Evolutionary conservation across 1,140 invertebrate species (phyloP).

Genomic region (Drosophila sechellia): DNA sequence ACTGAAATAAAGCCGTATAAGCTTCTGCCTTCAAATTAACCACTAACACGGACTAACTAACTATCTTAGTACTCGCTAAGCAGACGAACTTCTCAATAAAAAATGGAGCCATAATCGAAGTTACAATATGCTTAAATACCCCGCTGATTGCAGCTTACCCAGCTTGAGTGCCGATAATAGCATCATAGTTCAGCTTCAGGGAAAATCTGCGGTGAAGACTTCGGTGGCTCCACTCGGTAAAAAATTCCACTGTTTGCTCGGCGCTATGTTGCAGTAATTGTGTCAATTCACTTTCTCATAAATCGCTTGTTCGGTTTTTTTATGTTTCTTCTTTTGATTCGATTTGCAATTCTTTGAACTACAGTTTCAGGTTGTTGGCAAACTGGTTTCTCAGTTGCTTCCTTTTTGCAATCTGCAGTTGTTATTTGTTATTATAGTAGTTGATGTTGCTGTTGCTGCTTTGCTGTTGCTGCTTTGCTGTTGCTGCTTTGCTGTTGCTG

Average conservation of each 20-base stretch:
- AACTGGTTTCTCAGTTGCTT: conserved; percentile 79
- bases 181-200: conserved; percentile 73
- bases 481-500: conserved; percentile 43
- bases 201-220: conserved; percentile 29
- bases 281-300: conserved; percentile 81
- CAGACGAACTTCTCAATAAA: background rate
- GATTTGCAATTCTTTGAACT: conserved; percentile 63
- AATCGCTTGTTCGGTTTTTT: conserved; percentile 55
- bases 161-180: conserved; percentile 83
- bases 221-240: conserved; percentile 11
- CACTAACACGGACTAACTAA: too few species aligned
- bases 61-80: too few species aligned
- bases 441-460: conserved; percentile 29
- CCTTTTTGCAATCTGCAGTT: conserved; percentile 78
- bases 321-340: conserved; percentile 30
- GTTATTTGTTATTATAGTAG: conserved; percentile 39
- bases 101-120: conserved; percentile 9
- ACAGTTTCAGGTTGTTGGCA: conserved; percentile 67
- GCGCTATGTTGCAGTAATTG: conserved; percentile 52
- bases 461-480: conserved; percentile 45
- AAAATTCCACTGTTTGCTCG: conserved; percentile 17
- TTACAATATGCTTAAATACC: background rate
- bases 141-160: conserved; percentile 61
- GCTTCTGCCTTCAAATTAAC: too few species aligned
- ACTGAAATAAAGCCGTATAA: too few species aligned